Evolutionary conservation across 1,140 invertebrate species (phyloP).

Genomic region (Drosophila mojavensis): DNA sequence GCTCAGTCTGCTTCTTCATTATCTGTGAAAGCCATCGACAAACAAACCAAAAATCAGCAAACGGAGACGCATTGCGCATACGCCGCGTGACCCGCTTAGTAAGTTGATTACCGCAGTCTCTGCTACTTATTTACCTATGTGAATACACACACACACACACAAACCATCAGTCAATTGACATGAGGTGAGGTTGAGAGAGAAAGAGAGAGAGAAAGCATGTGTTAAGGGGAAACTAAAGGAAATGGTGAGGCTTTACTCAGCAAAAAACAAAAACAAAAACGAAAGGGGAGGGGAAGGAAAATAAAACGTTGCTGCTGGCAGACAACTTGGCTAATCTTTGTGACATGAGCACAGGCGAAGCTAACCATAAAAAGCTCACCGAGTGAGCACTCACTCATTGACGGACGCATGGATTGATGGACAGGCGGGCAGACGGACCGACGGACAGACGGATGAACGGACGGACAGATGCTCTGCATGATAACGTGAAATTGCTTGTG

Average conservation of each 20-base stretch:
- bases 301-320: slow-evolving; percentile 38
- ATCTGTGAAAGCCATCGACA: slow-evolving; percentile 8
- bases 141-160: background rate
- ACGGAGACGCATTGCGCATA: slow-evolving; percentile 43
- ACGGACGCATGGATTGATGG: slow-evolving; percentile 19
- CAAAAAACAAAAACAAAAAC: too few species aligned
- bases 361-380: background rate
- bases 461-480: slow-evolving; percentile 22
- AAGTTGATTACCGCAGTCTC: slow-evolving; percentile 44
- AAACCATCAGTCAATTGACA: slow-evolving; percentile 25
- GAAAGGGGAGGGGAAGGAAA: background rate
- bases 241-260: too few species aligned
- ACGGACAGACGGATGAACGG: slow-evolving; percentile 13
- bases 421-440: background rate
- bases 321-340: slow-evolving; percentile 58
- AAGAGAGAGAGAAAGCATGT: background rate
- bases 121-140: slow-evolving; percentile 31
- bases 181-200: background rate
- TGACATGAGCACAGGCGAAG: slow-evolving; percentile 32
- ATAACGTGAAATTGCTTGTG: slow-evolving; percentile 52
- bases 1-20: background rate
- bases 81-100: slow-evolving; percentile 46
- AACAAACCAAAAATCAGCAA: slow-evolving; percentile 23
- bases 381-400: slow-evolving; percentile 26
- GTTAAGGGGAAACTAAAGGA: background rate